Percentiles rank a stretch among this genome's conserved stretches.
These are phyloP conservation scores for Sylvilagus bachmani DNA, from an alignment of 2,113 vertebrate genomes.

Conservation along the genomic window DNA sequence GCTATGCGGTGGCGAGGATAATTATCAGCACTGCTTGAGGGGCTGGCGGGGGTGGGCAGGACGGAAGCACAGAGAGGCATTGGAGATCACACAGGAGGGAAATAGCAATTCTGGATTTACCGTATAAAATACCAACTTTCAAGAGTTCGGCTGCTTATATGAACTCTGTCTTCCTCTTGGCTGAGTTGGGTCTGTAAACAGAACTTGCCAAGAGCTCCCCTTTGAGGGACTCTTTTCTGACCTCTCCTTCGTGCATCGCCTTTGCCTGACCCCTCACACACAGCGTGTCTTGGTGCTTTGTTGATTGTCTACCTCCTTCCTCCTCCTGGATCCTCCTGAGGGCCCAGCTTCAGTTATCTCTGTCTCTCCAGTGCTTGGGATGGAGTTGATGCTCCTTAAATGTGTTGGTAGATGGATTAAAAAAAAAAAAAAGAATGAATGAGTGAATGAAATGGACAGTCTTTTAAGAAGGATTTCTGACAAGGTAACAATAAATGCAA, in stretches of 20 bases:
- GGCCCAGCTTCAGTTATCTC: background rate
- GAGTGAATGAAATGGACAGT: background rate
- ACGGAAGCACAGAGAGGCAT: conserved; percentile 12
- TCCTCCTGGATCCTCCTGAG: background rate
- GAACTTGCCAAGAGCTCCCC: background rate
- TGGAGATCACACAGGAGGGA: conserved; percentile 11
- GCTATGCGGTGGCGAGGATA: background rate
- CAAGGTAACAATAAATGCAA: conserved; percentile 68
- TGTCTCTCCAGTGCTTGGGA: conserved; percentile 29
- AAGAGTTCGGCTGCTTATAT: conserved; percentile 3
- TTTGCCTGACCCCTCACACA: background rate
- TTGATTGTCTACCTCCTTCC: background rate
- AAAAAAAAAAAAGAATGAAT: conserved; percentile 42
- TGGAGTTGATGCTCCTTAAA: conserved; percentile 11
- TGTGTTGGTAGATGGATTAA: conserved; percentile 36
- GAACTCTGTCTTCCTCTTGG: conserved; percentile 1
- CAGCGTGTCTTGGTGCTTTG: background rate
- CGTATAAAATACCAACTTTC: background rate
- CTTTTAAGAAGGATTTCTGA: conserved; percentile 69
- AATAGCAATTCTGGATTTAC: background rate
- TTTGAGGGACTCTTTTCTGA: background rate
- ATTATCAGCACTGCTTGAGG: conserved; percentile 14
- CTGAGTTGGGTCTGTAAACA: conserved; percentile 24
- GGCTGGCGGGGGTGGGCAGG: background rate
- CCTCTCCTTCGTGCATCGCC: background rate